Percentiles rank a stretch among this genome's conserved stretches.
Conservation (phyloP, 2,113 vertebrate genomes). For the Varanus salvator region DNA sequence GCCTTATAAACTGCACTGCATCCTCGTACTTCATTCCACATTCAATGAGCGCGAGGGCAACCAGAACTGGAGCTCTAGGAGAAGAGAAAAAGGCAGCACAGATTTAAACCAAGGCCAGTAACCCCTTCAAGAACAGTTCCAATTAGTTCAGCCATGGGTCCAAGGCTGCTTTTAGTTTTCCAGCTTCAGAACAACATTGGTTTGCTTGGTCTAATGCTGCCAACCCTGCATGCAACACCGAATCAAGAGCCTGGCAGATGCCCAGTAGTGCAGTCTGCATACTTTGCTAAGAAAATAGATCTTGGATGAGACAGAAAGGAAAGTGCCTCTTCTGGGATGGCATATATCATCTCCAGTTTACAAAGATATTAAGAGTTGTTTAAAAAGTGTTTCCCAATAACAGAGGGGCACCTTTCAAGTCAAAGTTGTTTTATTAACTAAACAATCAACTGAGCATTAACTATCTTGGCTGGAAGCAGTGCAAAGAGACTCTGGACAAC, state of each 20-base stretch:
- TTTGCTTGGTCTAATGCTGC: conserved; percentile 17
- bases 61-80: conserved; percentile 94
- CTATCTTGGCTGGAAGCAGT: neutral
- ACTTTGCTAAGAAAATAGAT: neutral
- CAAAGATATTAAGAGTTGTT: neutral
- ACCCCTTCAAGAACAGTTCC: conserved; percentile 5
- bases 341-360: neutral
- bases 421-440: neutral
- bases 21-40: conserved; percentile 99
- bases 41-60: conserved; percentile 97
- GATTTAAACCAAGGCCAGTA: neutral
- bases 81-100: conserved; percentile 56
- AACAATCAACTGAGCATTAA: neutral
- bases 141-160: neutral
- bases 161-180: neutral
- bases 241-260: conserved; percentile 5
- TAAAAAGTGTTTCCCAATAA: neutral
- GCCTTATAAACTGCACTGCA: conserved; percentile 98
- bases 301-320: neutral
- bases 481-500: neutral
- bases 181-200: conserved; percentile 21
- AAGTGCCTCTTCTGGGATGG: neutral
- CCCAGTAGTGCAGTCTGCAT: neutral
- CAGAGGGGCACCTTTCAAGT: neutral
- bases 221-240: neutral